Evolutionary conservation across 2,888 invertebrate species (phyloP).

Genomic region (Agrochola circellaris): DNA sequence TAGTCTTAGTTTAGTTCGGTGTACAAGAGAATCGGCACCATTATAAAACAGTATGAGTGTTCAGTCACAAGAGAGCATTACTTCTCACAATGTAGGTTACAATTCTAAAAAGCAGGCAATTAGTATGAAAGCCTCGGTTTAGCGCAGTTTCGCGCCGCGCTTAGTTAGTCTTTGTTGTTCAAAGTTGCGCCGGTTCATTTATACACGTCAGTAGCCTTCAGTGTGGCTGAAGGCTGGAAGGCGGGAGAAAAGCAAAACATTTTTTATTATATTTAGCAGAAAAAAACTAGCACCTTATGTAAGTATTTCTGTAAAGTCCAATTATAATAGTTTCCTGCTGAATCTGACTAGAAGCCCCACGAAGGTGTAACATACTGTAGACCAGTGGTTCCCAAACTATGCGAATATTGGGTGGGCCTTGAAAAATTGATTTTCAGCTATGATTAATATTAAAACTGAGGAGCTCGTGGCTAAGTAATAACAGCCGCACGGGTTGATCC

Average conservation of each 20-base stretch:
- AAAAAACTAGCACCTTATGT: neutral
- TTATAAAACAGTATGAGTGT: neutral
- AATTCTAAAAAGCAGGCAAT: slow-evolving; percentile 39
- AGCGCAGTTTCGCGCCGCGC: slow-evolving; percentile 13
- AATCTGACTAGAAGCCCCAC: neutral
- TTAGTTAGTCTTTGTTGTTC: slow-evolving; percentile 32
- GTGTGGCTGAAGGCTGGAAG: neutral
- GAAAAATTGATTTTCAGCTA: too few relatives aligned
- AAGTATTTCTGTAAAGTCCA: neutral
- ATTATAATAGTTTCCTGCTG: neutral
- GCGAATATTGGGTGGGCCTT: too few relatives aligned
- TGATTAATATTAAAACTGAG: too few relatives aligned
- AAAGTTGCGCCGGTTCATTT: slow-evolving; percentile 31
- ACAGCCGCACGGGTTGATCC: too few relatives aligned
- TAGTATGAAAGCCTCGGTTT: slow-evolving; percentile 45
- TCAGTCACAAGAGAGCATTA: slow-evolving; percentile 1
- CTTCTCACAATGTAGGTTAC: slow-evolving; percentile 12
- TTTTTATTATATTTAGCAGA: neutral
- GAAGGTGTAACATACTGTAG: too few relatives aligned
- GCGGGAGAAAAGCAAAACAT: neutral
- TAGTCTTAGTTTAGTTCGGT: too few relatives aligned
- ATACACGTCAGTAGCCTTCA: slow-evolving; percentile 1
- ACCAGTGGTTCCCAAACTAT: too few relatives aligned
- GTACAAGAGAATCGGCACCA: too few relatives aligned
- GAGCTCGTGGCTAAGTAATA: too few relatives aligned